Base-by-base conservation (phyloP, 2,888 invertebrate genomes). In the Sericinus montela region DNA sequence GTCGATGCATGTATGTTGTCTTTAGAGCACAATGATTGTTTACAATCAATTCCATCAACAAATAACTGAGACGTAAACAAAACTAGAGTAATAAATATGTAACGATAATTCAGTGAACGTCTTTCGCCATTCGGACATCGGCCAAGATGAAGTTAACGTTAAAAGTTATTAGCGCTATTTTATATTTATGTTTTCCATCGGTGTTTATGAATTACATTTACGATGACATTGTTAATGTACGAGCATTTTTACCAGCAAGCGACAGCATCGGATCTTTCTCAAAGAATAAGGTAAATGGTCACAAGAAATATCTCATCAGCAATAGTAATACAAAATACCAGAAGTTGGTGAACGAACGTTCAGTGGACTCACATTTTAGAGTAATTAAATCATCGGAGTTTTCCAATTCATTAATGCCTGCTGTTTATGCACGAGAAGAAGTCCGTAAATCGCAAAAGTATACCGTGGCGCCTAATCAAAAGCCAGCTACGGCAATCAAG, bases 361-460 rank as follows among this genome's bases (percentile, higher is more conserved):
- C 66, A 0, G 58, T 75, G 1, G 72, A 77, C 45, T 64, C 73
- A 0, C 73, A 77, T 43, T 79, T 77, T 44, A 70, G 63, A 56
- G 54, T 73, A 0, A 55, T 58, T 45, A 77, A 72, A 56, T 54
- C 54, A 10, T 45, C 57, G 0, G 44, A 29, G 29, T 43, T 36
- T 34, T 19, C 35, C n/a, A 45, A 40, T 29, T 34, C 45, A 1
- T 11, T 48, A 15, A 13, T 50, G 9, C 14, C 49, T 6, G 40
- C 11, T 14, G 36, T 14, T 7, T 19, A 28, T 13, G 14, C 9
- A 16, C 28, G 11, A 4, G 45, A 41, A 9, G 45, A 45, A n/a
- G 7, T 34, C 2, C 39, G 40, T 6, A 50, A 50, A 9, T 9
- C 11, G 15, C 44, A 49, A 44, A 50, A 41, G 35, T 40, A 35